Evolutionary conservation across 2,888 invertebrate genomes (phyloP).

Genomic region (Lasioglossum pauxillum): DNA sequence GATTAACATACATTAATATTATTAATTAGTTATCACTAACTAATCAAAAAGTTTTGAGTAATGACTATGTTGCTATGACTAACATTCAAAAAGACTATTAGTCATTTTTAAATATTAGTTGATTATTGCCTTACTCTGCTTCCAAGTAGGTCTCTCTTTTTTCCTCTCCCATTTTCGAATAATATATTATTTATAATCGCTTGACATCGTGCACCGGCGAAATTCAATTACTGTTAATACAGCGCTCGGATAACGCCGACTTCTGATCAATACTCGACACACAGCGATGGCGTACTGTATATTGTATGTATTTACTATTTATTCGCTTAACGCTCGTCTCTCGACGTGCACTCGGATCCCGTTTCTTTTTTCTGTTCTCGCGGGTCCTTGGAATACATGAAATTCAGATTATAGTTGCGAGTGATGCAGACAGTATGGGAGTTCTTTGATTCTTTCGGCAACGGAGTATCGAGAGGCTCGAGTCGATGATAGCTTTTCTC

Average conservation of each 20-base stretch:
- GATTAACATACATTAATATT: no score
- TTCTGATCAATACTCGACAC: conserved; percentile 47
- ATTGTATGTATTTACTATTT: neutral
- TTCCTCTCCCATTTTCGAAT: conserved; percentile 13
- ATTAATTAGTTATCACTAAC: no score
- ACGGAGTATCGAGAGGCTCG: neutral
- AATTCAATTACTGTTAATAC: conserved; percentile 56
- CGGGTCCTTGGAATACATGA: neutral
- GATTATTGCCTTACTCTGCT: neutral
- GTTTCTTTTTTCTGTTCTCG: neutral
- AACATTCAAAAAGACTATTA: no score
- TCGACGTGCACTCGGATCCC: neutral
- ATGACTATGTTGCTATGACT: no score
- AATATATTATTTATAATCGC: conserved; percentile 44
- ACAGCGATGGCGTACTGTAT: neutral
- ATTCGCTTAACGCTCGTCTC: neutral
- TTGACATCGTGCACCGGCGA: conserved; percentile 47
- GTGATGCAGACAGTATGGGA: neutral
- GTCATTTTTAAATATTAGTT: no score
- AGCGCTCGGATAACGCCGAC: conserved; percentile 38
- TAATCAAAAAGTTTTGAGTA: no score
- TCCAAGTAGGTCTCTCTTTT: neutral
- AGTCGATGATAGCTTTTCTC: neutral
- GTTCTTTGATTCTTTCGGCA: neutral
- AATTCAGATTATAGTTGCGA: neutral